Conservation (phyloP, 2,888 invertebrate species). For the Eupithecia dodoneata region DNA sequence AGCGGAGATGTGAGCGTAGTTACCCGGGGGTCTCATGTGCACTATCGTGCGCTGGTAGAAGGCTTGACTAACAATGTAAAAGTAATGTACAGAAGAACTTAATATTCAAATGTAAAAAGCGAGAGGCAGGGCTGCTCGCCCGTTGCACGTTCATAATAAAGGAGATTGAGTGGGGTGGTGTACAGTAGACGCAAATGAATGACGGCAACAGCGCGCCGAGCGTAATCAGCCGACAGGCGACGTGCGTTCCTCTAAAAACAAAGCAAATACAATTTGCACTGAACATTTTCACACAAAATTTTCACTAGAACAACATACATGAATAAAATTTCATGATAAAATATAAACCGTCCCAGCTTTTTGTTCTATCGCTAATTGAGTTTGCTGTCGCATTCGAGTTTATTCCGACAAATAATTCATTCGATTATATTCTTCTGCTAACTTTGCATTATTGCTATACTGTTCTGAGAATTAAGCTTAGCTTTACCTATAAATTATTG, state of each 20-base stretch:
- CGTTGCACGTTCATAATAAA: constrained; percentile 79
- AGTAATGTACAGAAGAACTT: constrained; percentile 65
- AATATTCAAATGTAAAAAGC: constrained; percentile 76
- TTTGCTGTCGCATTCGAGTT: constrained; percentile 12
- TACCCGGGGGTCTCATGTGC: constrained; percentile 47
- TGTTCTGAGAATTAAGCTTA: not conserved
- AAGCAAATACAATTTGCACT: constrained; percentile 64
- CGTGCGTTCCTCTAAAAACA: constrained; percentile 73
- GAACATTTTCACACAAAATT: constrained; percentile 57
- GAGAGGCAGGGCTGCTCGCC: constrained; percentile 61
- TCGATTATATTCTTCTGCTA: not conserved
- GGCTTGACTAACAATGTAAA: constrained; percentile 66
- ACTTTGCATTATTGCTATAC: not conserved
- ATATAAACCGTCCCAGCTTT: not conserved
- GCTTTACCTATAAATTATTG: not conserved
- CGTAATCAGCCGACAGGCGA: constrained; percentile 78
- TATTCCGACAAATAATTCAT: constrained; percentile 2
- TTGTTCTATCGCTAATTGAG: constrained; percentile 17
- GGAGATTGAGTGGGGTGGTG: constrained; percentile 79
- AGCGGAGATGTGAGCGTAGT: constrained; percentile 44
- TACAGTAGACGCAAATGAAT: constrained; percentile 76
- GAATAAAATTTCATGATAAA: constrained; percentile 48
- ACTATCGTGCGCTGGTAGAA: constrained; percentile 53
- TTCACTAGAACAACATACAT: constrained; percentile 46
- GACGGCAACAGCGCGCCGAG: constrained; percentile 69